Percentiles rank a stretch among this genome's conserved stretches.
Conservation (phyloP, 2,113 vertebrate genomes). For the Pteruthius melanotis region DNA sequence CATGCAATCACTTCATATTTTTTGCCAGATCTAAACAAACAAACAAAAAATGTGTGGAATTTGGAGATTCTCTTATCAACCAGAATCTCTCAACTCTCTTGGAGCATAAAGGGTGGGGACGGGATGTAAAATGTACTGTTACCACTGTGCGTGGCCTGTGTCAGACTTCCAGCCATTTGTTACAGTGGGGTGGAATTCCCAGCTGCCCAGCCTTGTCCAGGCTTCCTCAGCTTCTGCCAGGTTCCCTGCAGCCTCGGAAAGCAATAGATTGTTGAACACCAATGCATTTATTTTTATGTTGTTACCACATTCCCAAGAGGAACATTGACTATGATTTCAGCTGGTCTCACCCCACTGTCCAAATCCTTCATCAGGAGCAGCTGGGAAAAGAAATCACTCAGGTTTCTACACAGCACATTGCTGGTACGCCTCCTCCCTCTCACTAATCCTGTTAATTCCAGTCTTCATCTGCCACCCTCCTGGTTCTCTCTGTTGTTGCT, state of each 20-base stretch:
- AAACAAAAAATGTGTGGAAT: neutral
- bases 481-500: conserved; percentile 29
- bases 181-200: conserved; percentile 21
- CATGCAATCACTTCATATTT: neutral
- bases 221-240: conserved; percentile 22
- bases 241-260: conserved; percentile 8
- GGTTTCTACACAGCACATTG: conserved; percentile 26
- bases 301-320: conserved; percentile 44
- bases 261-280: conserved; percentile 47
- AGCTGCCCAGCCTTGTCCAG: conserved; percentile 60
- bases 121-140: neutral
- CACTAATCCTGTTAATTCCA: conserved; percentile 66
- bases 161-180: neutral
- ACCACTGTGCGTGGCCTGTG: neutral
- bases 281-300: conserved; percentile 62
- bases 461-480: neutral
- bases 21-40: neutral
- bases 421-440: neutral
- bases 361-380: conserved; percentile 69
- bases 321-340: conserved; percentile 65
- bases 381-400: conserved; percentile 63
- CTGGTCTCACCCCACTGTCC: conserved; percentile 56
- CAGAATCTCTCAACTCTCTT: neutral
- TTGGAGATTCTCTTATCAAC: neutral
- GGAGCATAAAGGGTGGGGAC: neutral